A percentile compares a stretch with the other conserved stretches of the same genome.
These are phyloP conservation scores for Drosophila borborema DNA, from an alignment of 2,888 invertebrate species.

Conservation along the genomic window DNA sequence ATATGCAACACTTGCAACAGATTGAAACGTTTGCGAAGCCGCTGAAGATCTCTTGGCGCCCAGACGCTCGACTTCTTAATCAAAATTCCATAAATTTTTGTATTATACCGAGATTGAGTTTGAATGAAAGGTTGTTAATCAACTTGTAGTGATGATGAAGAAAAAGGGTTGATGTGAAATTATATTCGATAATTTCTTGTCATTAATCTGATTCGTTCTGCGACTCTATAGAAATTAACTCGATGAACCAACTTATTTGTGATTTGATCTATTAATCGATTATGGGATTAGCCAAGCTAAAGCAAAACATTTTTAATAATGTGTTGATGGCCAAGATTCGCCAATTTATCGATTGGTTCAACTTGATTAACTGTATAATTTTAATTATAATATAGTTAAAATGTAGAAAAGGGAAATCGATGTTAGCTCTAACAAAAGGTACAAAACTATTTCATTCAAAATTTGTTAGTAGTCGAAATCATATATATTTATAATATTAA, in stretches of 20 bases:
- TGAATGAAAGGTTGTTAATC: slow-evolving; percentile 9
- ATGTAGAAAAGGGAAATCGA: background rate
- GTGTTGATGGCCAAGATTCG: slow-evolving; percentile 45
- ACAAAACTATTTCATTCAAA: too few relatives aligned
- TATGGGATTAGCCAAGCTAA: background rate
- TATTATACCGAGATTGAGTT: slow-evolving; percentile 36
- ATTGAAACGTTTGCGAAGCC: slow-evolving; percentile 58
- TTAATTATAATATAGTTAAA: slow-evolving; percentile 23
- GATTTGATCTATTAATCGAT: slow-evolving; percentile 19
- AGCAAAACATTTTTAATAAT: slow-evolving; percentile 30
- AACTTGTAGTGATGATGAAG: background rate
- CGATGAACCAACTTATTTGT: slow-evolving; percentile 1
- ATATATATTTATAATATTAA: background rate
- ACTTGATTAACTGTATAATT: slow-evolving; percentile 29
- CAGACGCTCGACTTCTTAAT: slow-evolving; percentile 46
- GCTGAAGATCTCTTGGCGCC: slow-evolving; percentile 15
- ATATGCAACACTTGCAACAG: slow-evolving; percentile 22
- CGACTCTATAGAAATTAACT: slow-evolving; percentile 19
- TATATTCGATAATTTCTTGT: slow-evolving; percentile 29
- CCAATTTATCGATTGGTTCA: slow-evolving; percentile 34
- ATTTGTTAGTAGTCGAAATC: too few relatives aligned
- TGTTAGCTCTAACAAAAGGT: background rate
- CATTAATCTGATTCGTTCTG: slow-evolving; percentile 64
- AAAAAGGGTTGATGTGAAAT: slow-evolving; percentile 31
- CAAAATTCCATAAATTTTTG: slow-evolving; percentile 68